phyloP scores from a whole-genome alignment of 2,797 vertebrate genomes.

The Urophycis tenuis region DNA sequence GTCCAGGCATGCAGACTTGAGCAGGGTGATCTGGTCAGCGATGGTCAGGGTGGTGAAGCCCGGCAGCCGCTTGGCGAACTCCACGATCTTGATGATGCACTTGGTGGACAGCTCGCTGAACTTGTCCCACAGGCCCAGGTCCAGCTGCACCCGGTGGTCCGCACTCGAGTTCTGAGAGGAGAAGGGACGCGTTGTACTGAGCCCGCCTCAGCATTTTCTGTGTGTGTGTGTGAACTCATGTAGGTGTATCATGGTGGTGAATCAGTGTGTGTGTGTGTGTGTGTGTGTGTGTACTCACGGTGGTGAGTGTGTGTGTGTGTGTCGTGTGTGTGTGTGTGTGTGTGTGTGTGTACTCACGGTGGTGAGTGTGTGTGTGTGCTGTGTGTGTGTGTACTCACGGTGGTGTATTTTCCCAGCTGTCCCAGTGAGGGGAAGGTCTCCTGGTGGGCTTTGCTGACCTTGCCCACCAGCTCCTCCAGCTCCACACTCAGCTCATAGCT shows the following conservation, averaged over 20 bases:
- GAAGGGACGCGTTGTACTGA: background rate
- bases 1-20: constrained; percentile 91
- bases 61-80: constrained; percentile 88
- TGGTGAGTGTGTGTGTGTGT: background rate
- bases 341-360: background rate
- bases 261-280: background rate
- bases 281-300: background rate
- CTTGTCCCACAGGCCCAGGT: constrained; percentile 92
- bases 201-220: background rate
- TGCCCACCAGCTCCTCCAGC: constrained; percentile 86
- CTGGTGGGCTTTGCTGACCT: constrained; percentile 89
- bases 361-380: constrained; percentile 11
- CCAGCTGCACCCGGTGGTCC: constrained; percentile 88
- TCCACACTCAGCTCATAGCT: constrained; percentile 86
- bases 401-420: constrained; percentile 91
- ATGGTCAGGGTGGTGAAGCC: constrained; percentile 89
- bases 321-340: background rate
- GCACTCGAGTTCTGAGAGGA: constrained; percentile 85
- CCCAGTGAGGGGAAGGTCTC: constrained; percentile 90
- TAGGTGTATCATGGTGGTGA: no score
- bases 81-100: constrained; percentile 96
- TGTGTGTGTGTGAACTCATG: constrained; percentile 6
- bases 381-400: constrained; percentile 68
- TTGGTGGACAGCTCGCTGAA: constrained; percentile 94
- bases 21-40: constrained; percentile 91